These are phyloP conservation scores for Lithosia quadra DNA, from an alignment of 2,888 invertebrate species.

Conservation along the genomic window DNA sequence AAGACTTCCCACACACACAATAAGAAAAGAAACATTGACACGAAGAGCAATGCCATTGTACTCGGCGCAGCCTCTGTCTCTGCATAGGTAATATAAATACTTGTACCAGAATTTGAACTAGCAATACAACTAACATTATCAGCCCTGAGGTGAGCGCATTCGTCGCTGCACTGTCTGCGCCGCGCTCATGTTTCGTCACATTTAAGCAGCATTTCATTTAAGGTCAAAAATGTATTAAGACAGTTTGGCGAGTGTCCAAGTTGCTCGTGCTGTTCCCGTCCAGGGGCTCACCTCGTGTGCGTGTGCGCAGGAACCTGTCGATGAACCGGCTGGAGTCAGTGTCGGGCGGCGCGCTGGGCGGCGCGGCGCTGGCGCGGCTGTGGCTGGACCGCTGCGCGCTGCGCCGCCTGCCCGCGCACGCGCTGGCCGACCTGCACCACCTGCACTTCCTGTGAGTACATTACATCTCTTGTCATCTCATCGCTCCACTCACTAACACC, in stretches of 20 bases:
- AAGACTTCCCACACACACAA: not conserved
- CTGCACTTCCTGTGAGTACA: slow-evolving; percentile 89
- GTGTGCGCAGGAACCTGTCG: slow-evolving; percentile 89
- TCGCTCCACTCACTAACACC: not conserved
- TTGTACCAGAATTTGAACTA: not conserved
- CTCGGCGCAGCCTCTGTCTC: not conserved
- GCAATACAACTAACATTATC: not conserved
- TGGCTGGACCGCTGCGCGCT: slow-evolving; percentile 88
- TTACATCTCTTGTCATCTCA: no score
- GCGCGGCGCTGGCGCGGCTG: slow-evolving; percentile 88
- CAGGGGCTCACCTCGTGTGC: not conserved
- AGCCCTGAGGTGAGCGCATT: not conserved
- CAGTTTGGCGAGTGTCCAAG: not conserved
- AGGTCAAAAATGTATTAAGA: not conserved
- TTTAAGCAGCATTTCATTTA: not conserved
- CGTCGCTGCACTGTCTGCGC: no score
- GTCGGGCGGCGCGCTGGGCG: slow-evolving; percentile 89
- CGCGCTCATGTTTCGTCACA: not conserved
- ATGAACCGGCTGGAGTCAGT: slow-evolving; percentile 91
- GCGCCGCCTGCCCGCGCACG: slow-evolving; percentile 84
- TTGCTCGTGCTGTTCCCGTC: no score
- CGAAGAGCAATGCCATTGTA: not conserved
- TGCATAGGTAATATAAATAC: no score
- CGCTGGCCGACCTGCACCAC: slow-evolving; percentile 80
- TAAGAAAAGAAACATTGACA: not conserved